phyloP scores from a whole-genome alignment of 2,888 invertebrate genomes.

The Spicauda simplicius region DNA sequence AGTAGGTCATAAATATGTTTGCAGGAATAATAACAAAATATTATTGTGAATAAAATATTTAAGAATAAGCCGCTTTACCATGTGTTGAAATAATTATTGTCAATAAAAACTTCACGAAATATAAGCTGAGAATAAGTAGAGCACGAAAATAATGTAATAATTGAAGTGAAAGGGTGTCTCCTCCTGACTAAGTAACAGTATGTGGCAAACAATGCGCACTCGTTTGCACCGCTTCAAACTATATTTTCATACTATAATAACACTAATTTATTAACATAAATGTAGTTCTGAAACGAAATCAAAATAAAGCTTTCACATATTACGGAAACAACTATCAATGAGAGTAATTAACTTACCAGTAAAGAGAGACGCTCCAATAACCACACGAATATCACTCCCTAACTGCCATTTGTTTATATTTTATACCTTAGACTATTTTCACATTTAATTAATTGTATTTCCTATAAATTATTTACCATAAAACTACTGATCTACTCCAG shows the following conservation, averaged over 20 bases:
- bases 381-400: slow-evolving; percentile 63
- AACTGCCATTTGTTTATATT: slow-evolving; percentile 64
- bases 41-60: neutral
- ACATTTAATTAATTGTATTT: slow-evolving; percentile 5
- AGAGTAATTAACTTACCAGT: slow-evolving; percentile 67
- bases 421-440: slow-evolving; percentile 7
- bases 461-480: slow-evolving; percentile 7
- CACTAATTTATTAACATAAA: neutral
- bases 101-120: neutral
- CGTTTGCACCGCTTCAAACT: neutral
- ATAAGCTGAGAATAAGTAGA: slow-evolving; percentile 68
- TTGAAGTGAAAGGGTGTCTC: slow-evolving; percentile 80
- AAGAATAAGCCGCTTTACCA: neutral
- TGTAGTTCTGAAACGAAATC: slow-evolving; percentile 24
- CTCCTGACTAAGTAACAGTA: slow-evolving; percentile 35
- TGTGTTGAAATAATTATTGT: neutral
- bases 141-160: slow-evolving; percentile 78
- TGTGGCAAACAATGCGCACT: slow-evolving; percentile 27
- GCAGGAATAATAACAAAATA: slow-evolving; percentile 22
- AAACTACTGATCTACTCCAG: slow-evolving; percentile 17
- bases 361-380: slow-evolving; percentile 59
- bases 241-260: neutral
- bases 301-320: slow-evolving; percentile 47
- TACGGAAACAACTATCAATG: slow-evolving; percentile 54
- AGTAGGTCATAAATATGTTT: too few relatives aligned